Percentiles rank a stretch among this genome's conserved stretches.
These are phyloP conservation scores for Palaemon carinicauda DNA, from an alignment of 1,140 invertebrate species.

Conservation along the genomic window DNA sequence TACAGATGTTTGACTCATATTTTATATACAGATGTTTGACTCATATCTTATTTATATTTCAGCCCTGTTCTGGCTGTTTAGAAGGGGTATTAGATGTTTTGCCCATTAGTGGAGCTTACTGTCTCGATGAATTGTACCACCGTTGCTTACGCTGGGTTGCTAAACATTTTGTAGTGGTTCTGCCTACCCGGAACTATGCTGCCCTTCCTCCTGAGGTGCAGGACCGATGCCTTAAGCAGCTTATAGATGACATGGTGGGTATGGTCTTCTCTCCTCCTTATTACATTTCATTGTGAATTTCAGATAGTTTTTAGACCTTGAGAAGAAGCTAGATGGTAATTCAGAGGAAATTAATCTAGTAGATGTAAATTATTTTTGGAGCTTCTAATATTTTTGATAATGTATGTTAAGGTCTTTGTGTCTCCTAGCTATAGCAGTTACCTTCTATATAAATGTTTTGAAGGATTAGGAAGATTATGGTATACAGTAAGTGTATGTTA, in stretches of 20 bases:
- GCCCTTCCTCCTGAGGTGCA: conserved; percentile 62
- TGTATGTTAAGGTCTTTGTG: no score
- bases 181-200: conserved; percentile 64
- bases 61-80: conserved; percentile 63
- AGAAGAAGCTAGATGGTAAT: no score
- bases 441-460: no score
- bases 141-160: conserved; percentile 64
- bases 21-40: no score
- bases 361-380: no score
- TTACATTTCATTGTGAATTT: neutral
- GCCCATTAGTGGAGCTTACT: conserved; percentile 62
- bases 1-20: no score
- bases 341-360: no score
- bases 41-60: neutral
- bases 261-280: neutral
- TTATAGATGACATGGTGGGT: conserved; percentile 58
- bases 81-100: conserved; percentile 63
- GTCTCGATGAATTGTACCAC: conserved; percentile 63
- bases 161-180: conserved; percentile 64
- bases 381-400: no score
- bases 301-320: neutral
- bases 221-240: conserved; percentile 61
- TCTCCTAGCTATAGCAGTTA: no score
- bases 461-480: no score
- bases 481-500: no score